phyloP scores from a whole-genome alignment of 2,113 vertebrate genomes.

The Apaloderma vittatum region DNA sequence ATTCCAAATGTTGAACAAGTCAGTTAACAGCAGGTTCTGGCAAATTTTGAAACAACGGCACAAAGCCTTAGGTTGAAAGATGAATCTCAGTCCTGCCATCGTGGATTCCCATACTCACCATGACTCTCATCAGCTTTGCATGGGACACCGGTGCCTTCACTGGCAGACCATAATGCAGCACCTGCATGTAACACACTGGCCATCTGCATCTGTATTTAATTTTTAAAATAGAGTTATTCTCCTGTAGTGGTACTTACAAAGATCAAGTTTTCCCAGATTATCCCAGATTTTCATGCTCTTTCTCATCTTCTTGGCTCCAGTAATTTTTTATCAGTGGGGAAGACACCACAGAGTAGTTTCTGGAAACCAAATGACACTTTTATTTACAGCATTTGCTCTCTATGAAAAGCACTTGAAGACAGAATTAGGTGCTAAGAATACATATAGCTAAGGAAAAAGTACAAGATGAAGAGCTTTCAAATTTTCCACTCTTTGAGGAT shows the following conservation, averaged over 20 bases:
- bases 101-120: fast-evolving
- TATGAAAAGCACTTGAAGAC: not conserved
- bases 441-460: not conserved
- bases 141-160: not conserved
- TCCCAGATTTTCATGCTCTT: not conserved
- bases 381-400: not conserved
- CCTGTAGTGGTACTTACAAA: not conserved
- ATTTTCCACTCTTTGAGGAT: not conserved
- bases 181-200: not conserved
- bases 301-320: not conserved
- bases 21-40: not conserved
- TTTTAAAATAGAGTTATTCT: not conserved
- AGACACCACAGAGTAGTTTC: not conserved
- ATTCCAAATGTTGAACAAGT: not conserved
- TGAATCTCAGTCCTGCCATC: not conserved
- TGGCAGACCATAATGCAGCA: not conserved
- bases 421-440: not conserved
- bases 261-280: not conserved
- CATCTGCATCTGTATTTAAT: not conserved
- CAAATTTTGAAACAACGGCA: not conserved
- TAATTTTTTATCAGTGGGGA: not conserved
- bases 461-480: not conserved
- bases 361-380: not conserved
- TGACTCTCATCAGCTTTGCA: fast-evolving
- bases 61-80: not conserved